Conservation (phyloP, 2,797 vertebrate genomes). For the Schizopygopsis malacanthus region DNA sequence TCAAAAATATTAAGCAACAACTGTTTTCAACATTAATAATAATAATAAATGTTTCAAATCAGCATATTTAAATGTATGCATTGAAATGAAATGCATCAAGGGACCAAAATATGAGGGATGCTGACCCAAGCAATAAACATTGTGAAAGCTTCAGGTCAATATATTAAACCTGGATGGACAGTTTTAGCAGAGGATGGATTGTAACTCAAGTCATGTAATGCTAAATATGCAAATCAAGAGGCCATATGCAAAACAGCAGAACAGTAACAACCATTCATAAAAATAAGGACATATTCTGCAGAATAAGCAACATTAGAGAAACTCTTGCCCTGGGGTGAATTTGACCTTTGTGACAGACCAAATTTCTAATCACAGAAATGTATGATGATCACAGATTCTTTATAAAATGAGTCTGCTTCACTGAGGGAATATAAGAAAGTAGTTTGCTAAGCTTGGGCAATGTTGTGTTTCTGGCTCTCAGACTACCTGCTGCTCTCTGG, state of each 20-base stretch:
- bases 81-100: neutral
- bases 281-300: neutral
- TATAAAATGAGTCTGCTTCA: neutral
- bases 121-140: neutral
- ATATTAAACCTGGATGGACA: neutral
- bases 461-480: slow-evolving; percentile 10
- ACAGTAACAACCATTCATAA: slow-evolving; percentile 30
- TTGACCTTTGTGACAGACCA: neutral
- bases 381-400: neutral
- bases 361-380: neutral
- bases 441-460: neutral
- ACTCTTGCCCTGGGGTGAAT: neutral
- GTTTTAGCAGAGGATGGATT: neutral
- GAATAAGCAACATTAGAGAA: neutral
- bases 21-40: neutral
- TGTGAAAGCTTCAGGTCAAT: neutral
- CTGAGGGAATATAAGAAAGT: slow-evolving; percentile 32
- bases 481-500: slow-evolving; percentile 39
- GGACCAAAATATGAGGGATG: neutral
- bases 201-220: neutral
- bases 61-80: neutral
- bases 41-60: neutral
- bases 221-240: slow-evolving; percentile 36
- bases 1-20: neutral
- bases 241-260: slow-evolving; percentile 27